Base-by-base conservation (phyloP, 2,797 vertebrate genomes). In the Molossus alvarezi region DNA sequence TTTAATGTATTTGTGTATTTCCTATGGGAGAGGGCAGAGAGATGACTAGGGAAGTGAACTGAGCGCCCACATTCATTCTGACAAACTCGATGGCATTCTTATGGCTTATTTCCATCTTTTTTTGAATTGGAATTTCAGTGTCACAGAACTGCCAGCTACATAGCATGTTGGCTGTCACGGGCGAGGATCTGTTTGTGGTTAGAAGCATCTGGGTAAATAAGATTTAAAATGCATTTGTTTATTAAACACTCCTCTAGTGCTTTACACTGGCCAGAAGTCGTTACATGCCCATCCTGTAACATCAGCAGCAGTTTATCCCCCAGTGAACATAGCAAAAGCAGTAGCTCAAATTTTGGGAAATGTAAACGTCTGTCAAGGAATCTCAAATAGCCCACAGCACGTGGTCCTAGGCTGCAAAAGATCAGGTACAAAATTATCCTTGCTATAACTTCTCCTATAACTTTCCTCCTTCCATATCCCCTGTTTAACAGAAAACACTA, bases 1-100 rank as follows among this genome's bases (percentile, higher is more conserved):
- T 91, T 91, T 87, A 95, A 86, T 90, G 29, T 48, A 65, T 76
- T 86, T 95, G 51, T 96, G 29, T 71, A 84, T 87, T 91, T 81
- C 90, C 76, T 85, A 37, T 57, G 88, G 71, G 84, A 94, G 57
- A 93, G 18, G 80, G 41, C 15, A 77, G 29, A 89, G 51, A 51
- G 51, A 57, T 94, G 76, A 76, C 41, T 64, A 92, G 33, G 29
- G 20, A 81, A 87, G 17, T 72, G n/a, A 84, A 45, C 72, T 90
- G 71, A 95, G 41, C 67, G 85, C 51, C 64, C 76, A 53, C 7
- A 10, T 60, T 75, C 67, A 94, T 64, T 69, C 15, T 64, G 45
- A 79, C 9, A 88, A 45, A 69, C 79, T 88, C 17, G 45, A 81
- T 71, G 60, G 29, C 8, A 57, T 45, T 94, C 33, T 15, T 87